Percentiles rank a stretch among this genome's conserved stretches.
Conservation (phyloP, 2,797 vertebrate species). For the Sebastes nivosus region DNA sequence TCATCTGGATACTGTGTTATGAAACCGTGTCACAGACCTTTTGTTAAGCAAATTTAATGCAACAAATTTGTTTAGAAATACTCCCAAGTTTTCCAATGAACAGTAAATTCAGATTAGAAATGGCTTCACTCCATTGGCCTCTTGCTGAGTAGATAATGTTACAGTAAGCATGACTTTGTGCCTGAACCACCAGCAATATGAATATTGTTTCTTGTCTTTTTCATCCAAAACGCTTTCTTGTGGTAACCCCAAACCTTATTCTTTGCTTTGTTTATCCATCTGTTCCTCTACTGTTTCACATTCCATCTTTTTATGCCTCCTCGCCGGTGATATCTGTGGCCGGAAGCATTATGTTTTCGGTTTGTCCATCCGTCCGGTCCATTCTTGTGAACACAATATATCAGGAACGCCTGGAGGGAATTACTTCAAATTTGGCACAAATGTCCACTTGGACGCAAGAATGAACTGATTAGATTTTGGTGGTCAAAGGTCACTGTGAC, state of each 20-base stretch:
- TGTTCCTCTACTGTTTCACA: not conserved
- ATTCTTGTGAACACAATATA: not conserved
- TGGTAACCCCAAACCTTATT: not conserved
- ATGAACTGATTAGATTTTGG: too few species aligned
- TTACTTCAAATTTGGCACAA: too few species aligned
- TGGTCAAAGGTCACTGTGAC: too few species aligned
- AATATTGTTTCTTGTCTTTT: not conserved
- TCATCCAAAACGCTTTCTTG: not conserved
- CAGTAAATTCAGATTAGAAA: not conserved
- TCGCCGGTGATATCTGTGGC: too few species aligned
- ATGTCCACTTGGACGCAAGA: too few species aligned
- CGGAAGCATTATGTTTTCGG: not conserved
- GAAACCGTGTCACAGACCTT: not conserved
- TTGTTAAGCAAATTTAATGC: not conserved
- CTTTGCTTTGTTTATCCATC: conserved; percentile 24
- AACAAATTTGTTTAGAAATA: not conserved
- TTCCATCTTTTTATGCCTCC: not conserved
- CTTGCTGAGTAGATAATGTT: not conserved
- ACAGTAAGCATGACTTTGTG: not conserved
- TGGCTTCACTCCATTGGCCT: not conserved
- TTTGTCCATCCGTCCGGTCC: not conserved
- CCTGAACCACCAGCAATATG: not conserved
- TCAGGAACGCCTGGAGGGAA: not conserved
- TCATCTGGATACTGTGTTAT: not conserved
- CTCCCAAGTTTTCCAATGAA: not conserved